phyloP scores from a whole-genome alignment of 37 sponge, comb jelly and placozoan species.

The Mnemiopsis leidyi region DNA sequence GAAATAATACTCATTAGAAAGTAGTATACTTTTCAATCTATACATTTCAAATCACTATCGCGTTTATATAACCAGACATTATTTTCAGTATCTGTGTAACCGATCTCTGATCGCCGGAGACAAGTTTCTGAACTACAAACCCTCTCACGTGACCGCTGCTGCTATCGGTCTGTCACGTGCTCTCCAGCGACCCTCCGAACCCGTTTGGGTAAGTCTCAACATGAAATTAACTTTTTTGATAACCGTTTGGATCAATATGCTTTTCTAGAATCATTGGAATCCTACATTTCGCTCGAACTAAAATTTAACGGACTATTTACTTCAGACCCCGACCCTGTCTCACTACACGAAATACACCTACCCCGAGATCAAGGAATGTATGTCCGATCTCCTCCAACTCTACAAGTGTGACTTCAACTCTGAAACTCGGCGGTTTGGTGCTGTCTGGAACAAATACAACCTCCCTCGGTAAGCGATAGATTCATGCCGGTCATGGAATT shows the following conservation, averaged over 20 bases:
- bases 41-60: too few relatives aligned
- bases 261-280: too few relatives aligned
- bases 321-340: not conserved
- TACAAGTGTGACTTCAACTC: not conserved
- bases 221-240: not conserved
- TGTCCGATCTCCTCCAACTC: not conserved
- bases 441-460: conserved; percentile 1
- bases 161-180: conserved; percentile 3
- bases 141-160: conserved; percentile 23
- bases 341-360: conserved; percentile 11
- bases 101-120: not conserved
- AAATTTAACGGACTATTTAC: too few relatives aligned
- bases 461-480: not conserved
- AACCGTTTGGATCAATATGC: too few relatives aligned
- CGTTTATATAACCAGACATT: too few relatives aligned
- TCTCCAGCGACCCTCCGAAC: not conserved
- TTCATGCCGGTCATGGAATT: too few relatives aligned
- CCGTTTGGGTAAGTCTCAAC: not conserved
- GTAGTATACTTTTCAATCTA: too few relatives aligned
- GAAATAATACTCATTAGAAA: too few relatives aligned
- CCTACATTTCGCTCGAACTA: too few relatives aligned
- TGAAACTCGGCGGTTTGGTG: not conserved
- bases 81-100: conserved; percentile 5
- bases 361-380: not conserved
- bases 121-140: not conserved